Evolutionary conservation across 2,113 vertebrate species (phyloP), one percentile per base, ranked within the genome.

Genomic region (Nibea albiflora): DNA sequence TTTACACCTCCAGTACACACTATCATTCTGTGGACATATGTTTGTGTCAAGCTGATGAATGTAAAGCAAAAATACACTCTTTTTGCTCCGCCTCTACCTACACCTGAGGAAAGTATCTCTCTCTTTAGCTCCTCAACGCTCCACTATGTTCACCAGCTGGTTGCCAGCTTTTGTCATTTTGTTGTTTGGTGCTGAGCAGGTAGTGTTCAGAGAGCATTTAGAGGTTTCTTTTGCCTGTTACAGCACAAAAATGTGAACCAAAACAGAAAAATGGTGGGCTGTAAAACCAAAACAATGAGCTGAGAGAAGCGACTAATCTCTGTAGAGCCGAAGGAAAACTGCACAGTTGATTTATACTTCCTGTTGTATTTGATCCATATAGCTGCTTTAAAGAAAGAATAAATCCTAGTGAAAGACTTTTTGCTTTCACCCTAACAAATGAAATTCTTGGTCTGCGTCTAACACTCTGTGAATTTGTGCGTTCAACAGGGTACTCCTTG

Each of bases 401-500:
- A 46, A 22, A 50, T 49, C 46, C 1, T 24, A 28, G 60, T 70
- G 22, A 68, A 54, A 73, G 7, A 42, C 20, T 61, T 16, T 9
- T 49, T 66, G 17, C 14, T n/a, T 77, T 67, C 69, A 26, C 26
- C 63, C 42, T 44, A 14, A 31, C 9, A 57, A 26, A 70, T 67
- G 3, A 28, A 58, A 4, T 17, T 46, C 50, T 60, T 47, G 1
- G 16, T 35, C 61, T 24, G 47, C 50, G 44, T 66, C 54, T 68
- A 47, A 89, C 35, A 0, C 1, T 31, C 3, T 83, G 19, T 72
- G 26, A 58, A 3, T 78, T 1, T 68, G 26, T 94, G 1, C 86
- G 83, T 89, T 83, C 53, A 86, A 84, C 76, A 99, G 98, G 88
- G 89, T 97, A 76, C 97, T 99, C 84, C 95, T 99, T 77, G 97